Percentiles rank a stretch among this genome's conserved stretches.
Evolutionary conservation across 2,797 vertebrate species (phyloP).

Genomic region (Staurois parvus): DNA sequence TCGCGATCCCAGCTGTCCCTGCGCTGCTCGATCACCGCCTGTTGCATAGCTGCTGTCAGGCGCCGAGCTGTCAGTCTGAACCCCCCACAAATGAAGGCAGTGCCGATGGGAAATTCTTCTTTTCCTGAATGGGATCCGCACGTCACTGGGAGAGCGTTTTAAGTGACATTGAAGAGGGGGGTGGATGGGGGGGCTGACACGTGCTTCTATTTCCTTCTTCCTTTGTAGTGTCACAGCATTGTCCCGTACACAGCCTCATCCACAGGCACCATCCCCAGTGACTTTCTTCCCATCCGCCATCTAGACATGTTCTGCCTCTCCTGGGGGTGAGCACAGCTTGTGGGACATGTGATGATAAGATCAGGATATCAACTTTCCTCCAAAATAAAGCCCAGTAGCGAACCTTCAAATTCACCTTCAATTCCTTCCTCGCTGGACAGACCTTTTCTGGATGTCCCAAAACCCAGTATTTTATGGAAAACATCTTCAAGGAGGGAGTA

Average conservation of each 20-base stretch:
- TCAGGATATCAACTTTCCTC: slow-evolving; percentile 28
- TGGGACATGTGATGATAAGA: neutral
- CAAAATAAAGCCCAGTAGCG: no score
- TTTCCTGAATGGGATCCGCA: slow-evolving; percentile 67
- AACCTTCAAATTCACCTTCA: no score
- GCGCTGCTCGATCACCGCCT: neutral
- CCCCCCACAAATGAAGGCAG: slow-evolving; percentile 70
- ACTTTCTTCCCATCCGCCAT: slow-evolving; percentile 22
- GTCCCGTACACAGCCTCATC: slow-evolving; percentile 31
- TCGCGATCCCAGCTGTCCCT: neutral
- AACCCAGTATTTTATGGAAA: no score
- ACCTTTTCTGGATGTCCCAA: no score
- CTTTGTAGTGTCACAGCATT: slow-evolving; percentile 56
- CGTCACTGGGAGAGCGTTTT: slow-evolving; percentile 56
- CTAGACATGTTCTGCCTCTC: slow-evolving; percentile 17
- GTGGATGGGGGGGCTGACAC: slow-evolving; percentile 37
- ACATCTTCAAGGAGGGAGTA: no score
- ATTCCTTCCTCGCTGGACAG: no score
- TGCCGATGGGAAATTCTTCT: slow-evolving; percentile 70
- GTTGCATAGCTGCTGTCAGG: slow-evolving; percentile 41
- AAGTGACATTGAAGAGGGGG: slow-evolving; percentile 48
- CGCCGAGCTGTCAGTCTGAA: slow-evolving; percentile 66
- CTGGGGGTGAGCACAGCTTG: neutral
- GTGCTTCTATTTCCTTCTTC: slow-evolving; percentile 29
- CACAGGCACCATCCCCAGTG: neutral